These are phyloP conservation scores for Pelobates fuscus DNA, from an alignment of 2,113 vertebrate genomes.

Conservation along the genomic window DNA sequence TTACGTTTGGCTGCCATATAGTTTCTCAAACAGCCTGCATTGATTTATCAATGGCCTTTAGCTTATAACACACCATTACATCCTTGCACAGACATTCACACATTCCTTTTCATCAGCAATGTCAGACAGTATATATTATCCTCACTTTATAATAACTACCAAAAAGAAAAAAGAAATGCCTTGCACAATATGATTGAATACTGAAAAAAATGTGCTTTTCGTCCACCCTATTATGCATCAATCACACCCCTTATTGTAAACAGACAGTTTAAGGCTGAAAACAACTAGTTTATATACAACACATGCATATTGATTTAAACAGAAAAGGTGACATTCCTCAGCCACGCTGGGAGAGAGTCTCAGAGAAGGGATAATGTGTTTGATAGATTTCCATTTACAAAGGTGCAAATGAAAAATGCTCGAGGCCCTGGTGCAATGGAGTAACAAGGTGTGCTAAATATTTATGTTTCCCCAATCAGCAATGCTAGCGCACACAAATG, in stretches of 20 bases:
- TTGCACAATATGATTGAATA: neutral
- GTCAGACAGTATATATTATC: neutral
- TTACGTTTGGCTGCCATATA: conserved; percentile 16
- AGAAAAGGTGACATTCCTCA: neutral
- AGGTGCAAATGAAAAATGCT: no score
- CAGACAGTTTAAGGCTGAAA: neutral
- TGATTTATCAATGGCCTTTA: conserved; percentile 3
- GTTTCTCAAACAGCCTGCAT: conserved; percentile 7
- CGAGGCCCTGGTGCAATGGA: no score
- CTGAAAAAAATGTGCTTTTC: neutral
- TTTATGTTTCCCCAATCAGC: no score
- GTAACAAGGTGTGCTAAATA: no score
- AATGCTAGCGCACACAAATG: no score
- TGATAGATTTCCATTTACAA: no score
- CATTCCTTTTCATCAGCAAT: conserved; percentile 23
- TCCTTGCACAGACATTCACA: conserved; percentile 4
- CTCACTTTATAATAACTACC: neutral
- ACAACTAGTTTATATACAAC: neutral
- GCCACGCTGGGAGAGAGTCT: neutral
- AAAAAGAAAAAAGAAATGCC: neutral
- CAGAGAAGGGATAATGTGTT: no score
- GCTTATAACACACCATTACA: conserved; percentile 10
- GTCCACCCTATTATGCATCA: neutral
- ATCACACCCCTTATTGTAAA: neutral
- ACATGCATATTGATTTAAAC: neutral